These are phyloP conservation scores for Orthonevra nobilis DNA, from an alignment of 2,888 invertebrate genomes.

Conservation along the genomic window DNA sequence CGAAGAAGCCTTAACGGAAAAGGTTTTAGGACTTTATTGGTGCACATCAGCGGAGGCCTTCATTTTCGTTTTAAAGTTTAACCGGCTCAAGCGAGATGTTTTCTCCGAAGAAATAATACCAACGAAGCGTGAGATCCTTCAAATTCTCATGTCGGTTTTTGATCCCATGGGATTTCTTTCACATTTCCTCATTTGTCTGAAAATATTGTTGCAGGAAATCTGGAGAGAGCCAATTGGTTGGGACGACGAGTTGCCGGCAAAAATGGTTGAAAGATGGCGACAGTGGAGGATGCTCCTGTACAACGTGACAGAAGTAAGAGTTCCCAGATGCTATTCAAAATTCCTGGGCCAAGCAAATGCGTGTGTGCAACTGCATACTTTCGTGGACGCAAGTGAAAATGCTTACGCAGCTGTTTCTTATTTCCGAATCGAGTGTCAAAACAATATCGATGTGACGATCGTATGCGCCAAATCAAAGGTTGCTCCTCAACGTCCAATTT, in stretches of 20 bases:
- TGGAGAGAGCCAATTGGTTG: too few species aligned
- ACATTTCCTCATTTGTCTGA: constrained; percentile 55
- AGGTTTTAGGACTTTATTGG: constrained; percentile 33
- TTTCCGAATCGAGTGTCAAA: constrained; percentile 43
- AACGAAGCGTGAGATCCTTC: constrained; percentile 36
- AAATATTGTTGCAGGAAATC: constrained; percentile 66
- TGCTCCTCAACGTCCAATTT: constrained; percentile 1
- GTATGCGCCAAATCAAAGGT: constrained; percentile 67
- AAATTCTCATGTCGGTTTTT: constrained; percentile 36
- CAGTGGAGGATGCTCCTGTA: constrained; percentile 27
- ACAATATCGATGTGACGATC: constrained; percentile 40
- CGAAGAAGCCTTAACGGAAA: constrained; percentile 2
- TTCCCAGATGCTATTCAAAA: constrained; percentile 61
- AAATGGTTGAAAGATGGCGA: constrained; percentile 30
- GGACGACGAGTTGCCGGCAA: constrained; percentile 50
- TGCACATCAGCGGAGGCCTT: constrained; percentile 16
- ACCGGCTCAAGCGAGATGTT: constrained; percentile 24
- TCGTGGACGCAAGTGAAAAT: constrained; percentile 55
- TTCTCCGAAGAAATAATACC: constrained; percentile 6
- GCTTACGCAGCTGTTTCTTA: constrained; percentile 71
- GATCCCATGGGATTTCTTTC: constrained; percentile 29
- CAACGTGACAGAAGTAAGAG: constrained; percentile 21
- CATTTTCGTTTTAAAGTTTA: constrained; percentile 11
- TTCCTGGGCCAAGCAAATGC: constrained; percentile 10
- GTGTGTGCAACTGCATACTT: constrained; percentile 33